Evolutionary conservation across 2,797 vertebrate genomes (phyloP).

Genomic region (Chelon labrosus): DNA sequence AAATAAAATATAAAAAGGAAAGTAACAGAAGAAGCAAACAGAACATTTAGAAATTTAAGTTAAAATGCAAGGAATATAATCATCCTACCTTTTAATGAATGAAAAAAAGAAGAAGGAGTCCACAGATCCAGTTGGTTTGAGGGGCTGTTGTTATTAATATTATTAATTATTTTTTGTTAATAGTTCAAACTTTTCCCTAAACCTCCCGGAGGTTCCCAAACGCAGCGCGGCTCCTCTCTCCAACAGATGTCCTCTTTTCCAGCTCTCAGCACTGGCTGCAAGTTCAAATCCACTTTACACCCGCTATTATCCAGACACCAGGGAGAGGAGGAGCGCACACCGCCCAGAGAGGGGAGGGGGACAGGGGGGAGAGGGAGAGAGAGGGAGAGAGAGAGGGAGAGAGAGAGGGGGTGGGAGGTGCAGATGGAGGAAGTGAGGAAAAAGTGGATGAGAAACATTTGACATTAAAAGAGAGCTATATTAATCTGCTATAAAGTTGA

Average conservation of each 20-base stretch:
- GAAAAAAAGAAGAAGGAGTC: too few relatives aligned
- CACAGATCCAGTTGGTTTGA: slow-evolving; percentile 7
- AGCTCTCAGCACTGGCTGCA: slow-evolving; percentile 83
- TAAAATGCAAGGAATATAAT: too few relatives aligned
- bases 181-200: slow-evolving; percentile 2
- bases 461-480: too few relatives aligned
- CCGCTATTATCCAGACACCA: slow-evolving; percentile 87
- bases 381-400: slow-evolving; percentile 1
- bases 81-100: too few relatives aligned
- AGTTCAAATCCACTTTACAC: slow-evolving; percentile 93
- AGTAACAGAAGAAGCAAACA: too few relatives aligned
- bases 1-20: not conserved
- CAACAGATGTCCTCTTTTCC: slow-evolving; percentile 51
- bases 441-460: not conserved
- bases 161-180: not conserved
- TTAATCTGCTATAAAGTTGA: too few relatives aligned
- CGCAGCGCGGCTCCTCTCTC: not conserved
- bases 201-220: not conserved
- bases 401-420: not conserved
- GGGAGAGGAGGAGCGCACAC: slow-evolving; percentile 87
- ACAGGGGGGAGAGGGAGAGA: not conserved
- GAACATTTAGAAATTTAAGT: too few relatives aligned
- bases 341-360: slow-evolving; percentile 34
- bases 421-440: too few relatives aligned
- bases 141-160: too few relatives aligned